Conservation (phyloP, 2,113 vertebrate species). For the Gasterosteus nipponicus region DNA sequence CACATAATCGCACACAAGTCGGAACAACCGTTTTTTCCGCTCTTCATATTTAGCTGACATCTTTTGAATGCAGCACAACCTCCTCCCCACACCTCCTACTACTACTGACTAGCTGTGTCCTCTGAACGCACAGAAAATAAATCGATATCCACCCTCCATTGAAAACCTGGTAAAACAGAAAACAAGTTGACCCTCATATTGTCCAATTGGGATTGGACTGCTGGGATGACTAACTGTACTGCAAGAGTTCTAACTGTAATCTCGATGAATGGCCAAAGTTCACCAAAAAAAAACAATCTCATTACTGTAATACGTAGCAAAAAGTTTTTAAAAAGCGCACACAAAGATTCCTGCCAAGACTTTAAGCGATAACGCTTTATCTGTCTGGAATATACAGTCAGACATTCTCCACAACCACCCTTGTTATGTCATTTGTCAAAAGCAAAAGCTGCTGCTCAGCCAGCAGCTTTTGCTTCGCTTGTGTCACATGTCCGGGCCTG, state of each 20-base stretch:
- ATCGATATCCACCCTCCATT: not conserved
- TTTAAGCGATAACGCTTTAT: conserved; percentile 7
- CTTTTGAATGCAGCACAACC: not conserved
- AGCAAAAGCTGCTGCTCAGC: conserved; percentile 35
- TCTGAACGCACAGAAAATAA: conserved; percentile 11
- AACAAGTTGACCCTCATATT: not conserved
- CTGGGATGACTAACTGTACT: not conserved
- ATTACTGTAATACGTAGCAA: too few relatives aligned
- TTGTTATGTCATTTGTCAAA: conserved; percentile 42
- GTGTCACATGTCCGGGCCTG: conserved; percentile 54
- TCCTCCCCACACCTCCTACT: not conserved
- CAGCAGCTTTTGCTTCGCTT: conserved; percentile 33
- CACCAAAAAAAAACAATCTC: too few relatives aligned
- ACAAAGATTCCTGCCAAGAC: not conserved
- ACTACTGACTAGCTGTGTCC: not conserved
- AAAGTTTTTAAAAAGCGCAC: too few relatives aligned
- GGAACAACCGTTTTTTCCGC: not conserved
- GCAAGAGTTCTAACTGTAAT: not conserved
- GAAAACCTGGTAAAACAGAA: not conserved
- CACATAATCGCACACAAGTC: not conserved
- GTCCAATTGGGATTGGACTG: not conserved
- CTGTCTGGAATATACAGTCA: conserved; percentile 26
- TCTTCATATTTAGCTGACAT: conserved; percentile 18
- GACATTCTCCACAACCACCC: conserved; percentile 19
- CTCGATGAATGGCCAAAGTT: too few relatives aligned